phyloP scores from a whole-genome alignment of 2,113 vertebrate species.

The Reinhardtius hippoglossoides region DNA sequence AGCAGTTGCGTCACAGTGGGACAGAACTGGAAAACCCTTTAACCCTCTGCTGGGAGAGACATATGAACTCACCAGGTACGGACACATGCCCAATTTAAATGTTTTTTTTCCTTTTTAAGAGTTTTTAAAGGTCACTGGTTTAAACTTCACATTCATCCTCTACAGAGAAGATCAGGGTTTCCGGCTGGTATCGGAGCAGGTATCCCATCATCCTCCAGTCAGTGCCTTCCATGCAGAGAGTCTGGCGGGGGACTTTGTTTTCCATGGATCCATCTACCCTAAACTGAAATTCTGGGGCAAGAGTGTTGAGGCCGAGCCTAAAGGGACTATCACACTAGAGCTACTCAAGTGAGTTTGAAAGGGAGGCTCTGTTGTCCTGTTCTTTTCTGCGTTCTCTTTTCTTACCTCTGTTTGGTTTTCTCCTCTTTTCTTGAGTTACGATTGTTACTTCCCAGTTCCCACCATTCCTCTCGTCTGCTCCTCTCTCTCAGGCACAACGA shows the following conservation, averaged over 20 bases:
- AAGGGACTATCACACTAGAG: slow-evolving; percentile 75
- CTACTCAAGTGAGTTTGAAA: slow-evolving; percentile 65
- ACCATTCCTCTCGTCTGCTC: background rate
- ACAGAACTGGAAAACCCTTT: slow-evolving; percentile 79
- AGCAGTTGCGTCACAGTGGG: slow-evolving; percentile 77
- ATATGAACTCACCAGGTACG: slow-evolving; percentile 71
- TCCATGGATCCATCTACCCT: slow-evolving; percentile 77
- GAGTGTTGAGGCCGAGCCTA: slow-evolving; percentile 74
- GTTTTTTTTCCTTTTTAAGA: too few species aligned
- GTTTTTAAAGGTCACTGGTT: background rate
- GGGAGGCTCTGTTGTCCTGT: background rate
- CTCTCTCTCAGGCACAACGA: slow-evolving; percentile 57
- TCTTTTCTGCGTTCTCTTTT: too few species aligned
- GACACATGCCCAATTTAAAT: background rate
- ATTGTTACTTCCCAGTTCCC: background rate
- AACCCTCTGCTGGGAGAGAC: slow-evolving; percentile 77
- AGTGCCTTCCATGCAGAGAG: slow-evolving; percentile 78
- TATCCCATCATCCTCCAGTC: slow-evolving; percentile 76
- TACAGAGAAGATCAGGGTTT: slow-evolving; percentile 71
- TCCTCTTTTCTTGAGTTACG: background rate
- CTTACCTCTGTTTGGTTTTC: background rate
- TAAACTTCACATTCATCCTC: background rate
- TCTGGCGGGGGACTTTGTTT: slow-evolving; percentile 69
- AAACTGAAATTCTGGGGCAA: slow-evolving; percentile 79
- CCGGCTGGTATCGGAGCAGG: slow-evolving; percentile 73